phyloP scores from a whole-genome alignment of 1,140 invertebrate species.

The Drosophila sproati region DNA sequence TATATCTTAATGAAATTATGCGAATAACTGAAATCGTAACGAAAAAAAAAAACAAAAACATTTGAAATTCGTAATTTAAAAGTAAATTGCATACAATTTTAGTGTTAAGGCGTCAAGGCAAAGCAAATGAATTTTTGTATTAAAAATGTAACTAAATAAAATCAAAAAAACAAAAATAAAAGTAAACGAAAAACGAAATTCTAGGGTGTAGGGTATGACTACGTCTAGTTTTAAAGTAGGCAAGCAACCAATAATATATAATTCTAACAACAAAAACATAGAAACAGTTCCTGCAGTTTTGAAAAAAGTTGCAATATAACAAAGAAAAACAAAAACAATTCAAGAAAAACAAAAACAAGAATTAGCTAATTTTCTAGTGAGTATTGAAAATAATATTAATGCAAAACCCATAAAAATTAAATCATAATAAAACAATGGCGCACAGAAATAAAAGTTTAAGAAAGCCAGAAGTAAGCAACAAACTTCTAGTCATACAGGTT shows the following conservation, averaged over 20 bases:
- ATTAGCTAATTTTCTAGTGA: conserved; percentile 47
- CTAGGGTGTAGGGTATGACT: conserved; percentile 63
- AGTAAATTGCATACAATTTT: conserved; percentile 44
- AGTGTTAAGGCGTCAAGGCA: conserved; percentile 61
- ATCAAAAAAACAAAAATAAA: conserved; percentile 3
- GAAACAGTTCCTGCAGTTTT: conserved; percentile 79
- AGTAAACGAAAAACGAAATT: conserved; percentile 52
- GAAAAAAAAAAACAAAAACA: conserved; percentile 20
- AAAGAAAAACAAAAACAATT: conserved; percentile 35
- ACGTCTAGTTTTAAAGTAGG: conserved; percentile 49
- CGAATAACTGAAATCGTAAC: conserved; percentile 25
- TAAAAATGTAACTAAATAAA: conserved; percentile 44
- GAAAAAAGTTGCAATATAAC: conserved; percentile 68
- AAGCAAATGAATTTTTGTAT: conserved; percentile 65
- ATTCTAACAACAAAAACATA: conserved; percentile 43
- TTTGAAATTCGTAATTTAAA: conserved; percentile 20
- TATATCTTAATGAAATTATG: conserved; percentile 52
- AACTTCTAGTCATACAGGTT: conserved; percentile 46
- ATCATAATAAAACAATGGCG: conserved; percentile 16
- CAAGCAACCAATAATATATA: conserved; percentile 36
- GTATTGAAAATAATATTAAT: conserved; percentile 30
- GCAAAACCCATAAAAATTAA: conserved; percentile 6
- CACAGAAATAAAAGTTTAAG: conserved; percentile 30
- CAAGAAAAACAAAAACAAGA: conserved; percentile 19
- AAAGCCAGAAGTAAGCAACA: conserved; percentile 45